A percentile compares a stretch with the other conserved stretches of the same genome.
phyloP scores from a whole-genome alignment of 2,888 invertebrate species.

The Orgyia antiqua region DNA sequence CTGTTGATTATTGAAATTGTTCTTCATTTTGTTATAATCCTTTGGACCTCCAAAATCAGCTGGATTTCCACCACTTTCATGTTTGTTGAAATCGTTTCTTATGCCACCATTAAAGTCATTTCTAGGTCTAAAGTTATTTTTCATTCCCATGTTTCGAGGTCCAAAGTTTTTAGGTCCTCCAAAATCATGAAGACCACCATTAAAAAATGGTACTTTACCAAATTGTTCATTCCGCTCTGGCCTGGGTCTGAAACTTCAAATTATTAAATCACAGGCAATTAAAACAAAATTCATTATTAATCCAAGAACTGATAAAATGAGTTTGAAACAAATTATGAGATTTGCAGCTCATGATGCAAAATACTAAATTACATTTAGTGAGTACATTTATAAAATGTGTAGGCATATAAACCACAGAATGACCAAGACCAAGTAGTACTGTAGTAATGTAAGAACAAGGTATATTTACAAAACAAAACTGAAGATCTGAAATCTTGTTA shows the following conservation, averaged over 20 bases:
- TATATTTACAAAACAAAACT: no score
- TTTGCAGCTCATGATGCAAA: no score
- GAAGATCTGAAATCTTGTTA: no score
- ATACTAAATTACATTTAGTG: no score
- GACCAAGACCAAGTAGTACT: no score
- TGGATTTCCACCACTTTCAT: conserved; percentile 51
- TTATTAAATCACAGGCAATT: conserved; percentile 14
- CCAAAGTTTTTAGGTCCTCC: conserved; percentile 72
- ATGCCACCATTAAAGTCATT: conserved; percentile 70
- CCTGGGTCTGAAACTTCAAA: conserved; percentile 77
- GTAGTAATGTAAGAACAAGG: no score
- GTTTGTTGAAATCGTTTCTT: conserved; percentile 63
- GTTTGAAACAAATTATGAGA: no score
- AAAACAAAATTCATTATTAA: no score
- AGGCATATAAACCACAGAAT: no score
- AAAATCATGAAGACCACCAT: conserved; percentile 64
- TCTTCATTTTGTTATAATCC: conserved; percentile 61
- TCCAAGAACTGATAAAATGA: no score
- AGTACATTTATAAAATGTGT: no score
- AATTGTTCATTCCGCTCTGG: conserved; percentile 82
- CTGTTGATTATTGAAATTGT: conserved; percentile 58
- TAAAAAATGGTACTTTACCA: conserved; percentile 75
- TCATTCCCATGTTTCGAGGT: conserved; percentile 63
- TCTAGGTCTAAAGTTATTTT: conserved; percentile 68
- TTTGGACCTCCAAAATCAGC: conserved; percentile 72